Conservation (phyloP, 2,888 invertebrate genomes). For the Acanthopleura granulata region DNA sequence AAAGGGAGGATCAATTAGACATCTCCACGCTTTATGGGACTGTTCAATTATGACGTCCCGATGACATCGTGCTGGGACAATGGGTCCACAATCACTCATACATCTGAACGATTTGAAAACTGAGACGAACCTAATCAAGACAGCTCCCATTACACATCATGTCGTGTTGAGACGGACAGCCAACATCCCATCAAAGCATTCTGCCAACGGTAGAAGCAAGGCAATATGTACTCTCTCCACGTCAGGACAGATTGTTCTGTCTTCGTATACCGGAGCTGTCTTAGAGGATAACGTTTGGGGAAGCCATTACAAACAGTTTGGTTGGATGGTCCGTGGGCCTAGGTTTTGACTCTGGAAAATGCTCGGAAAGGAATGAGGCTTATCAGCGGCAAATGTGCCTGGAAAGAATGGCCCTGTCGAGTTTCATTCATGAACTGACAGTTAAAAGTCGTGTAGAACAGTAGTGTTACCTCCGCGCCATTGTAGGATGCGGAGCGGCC, state of each 20-base stretch:
- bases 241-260: no score
- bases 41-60: neutral
- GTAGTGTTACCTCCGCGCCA: neutral
- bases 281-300: no score
- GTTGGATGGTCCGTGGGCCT: no score
- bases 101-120: neutral
- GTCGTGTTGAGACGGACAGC: conserved; percentile 1
- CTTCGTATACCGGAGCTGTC: no score
- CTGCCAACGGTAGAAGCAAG: neutral
- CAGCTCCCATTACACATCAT: neutral
- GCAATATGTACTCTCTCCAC: neutral
- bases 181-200: neutral
- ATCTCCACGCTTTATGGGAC: neutral
- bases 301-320: no score
- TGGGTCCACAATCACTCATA: neutral
- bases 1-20: neutral
- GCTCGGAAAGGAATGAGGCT: no score
- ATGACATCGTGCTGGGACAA: neutral
- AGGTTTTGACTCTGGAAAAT: no score
- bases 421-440: neutral
- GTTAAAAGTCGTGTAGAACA: neutral
- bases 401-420: neutral
- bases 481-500: neutral
- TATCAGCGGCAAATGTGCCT: neutral
- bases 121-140: neutral